Evolutionary conservation across 2,113 vertebrate species (phyloP).

Genomic region (Tauraco erythrolophus): DNA sequence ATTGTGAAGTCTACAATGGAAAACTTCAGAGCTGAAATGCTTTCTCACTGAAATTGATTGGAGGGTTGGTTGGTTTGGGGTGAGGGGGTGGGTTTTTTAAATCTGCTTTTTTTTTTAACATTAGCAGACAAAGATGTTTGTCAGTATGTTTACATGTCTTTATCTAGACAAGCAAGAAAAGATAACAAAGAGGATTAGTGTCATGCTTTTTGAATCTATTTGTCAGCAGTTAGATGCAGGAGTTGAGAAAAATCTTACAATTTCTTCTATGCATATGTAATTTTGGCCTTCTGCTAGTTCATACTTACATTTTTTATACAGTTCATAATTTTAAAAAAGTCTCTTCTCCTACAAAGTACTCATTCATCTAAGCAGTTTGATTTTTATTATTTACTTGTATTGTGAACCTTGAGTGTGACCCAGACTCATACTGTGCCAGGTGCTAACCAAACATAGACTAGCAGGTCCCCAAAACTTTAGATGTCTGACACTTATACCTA

Average conservation of each 20-base stretch:
- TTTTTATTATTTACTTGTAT: not conserved
- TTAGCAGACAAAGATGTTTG: not conserved
- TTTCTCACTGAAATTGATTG: not conserved
- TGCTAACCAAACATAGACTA: not conserved
- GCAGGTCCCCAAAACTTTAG: not conserved
- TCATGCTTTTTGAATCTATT: not conserved
- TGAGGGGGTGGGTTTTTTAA: not conserved
- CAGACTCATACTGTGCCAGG: not conserved
- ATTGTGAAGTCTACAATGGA: not conserved
- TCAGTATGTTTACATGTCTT: not conserved
- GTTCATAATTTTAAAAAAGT: not conserved
- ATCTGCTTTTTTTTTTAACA: not conserved
- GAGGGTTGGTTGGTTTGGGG: accelerated
- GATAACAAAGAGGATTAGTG: not conserved
- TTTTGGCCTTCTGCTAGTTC: not conserved
- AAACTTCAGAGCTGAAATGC: not conserved
- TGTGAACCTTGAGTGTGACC: not conserved
- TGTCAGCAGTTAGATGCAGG: not conserved
- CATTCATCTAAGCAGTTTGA: not conserved
- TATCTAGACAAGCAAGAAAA: not conserved
- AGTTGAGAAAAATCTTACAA: not conserved
- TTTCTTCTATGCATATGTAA: not conserved
- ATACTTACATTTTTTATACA: accelerated
- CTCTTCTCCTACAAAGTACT: not conserved
- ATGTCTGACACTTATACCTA: not conserved